A percentile compares a stretch with the other conserved stretches of the same genome.
Conservation (phyloP, 2,888 invertebrate species). For the Drosophila koepferae region DNA sequence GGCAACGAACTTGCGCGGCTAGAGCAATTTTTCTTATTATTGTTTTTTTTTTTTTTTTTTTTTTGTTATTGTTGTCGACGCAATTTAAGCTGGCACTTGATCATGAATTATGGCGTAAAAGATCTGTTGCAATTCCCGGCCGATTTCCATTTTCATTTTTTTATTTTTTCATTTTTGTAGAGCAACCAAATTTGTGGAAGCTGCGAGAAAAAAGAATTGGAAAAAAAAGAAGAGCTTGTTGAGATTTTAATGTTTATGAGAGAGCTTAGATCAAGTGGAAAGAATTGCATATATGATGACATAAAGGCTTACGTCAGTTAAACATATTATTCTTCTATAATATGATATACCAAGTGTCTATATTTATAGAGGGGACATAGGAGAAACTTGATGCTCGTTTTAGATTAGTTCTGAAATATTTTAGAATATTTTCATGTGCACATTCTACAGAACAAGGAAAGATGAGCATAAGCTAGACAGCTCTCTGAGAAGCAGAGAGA, state of each 20-base stretch:
- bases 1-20: constrained; percentile 68
- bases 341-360: too few species aligned
- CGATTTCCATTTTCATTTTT: constrained; percentile 10
- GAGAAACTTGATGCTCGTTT: too few species aligned
- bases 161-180: too few species aligned
- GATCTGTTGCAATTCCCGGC: constrained; percentile 9
- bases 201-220: background rate
- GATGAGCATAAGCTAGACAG: too few species aligned
- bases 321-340: too few species aligned
- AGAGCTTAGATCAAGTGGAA: background rate
- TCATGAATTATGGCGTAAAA: constrained; percentile 40
- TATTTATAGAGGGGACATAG: too few species aligned
- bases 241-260: background rate
- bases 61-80: constrained; percentile 6
- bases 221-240: background rate
- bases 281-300: too few species aligned
- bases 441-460: too few species aligned
- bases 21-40: constrained; percentile 27
- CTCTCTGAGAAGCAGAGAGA: too few species aligned
- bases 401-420: too few species aligned
- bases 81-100: constrained; percentile 36
- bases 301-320: too few species aligned
- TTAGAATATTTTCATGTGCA: too few species aligned
- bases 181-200: background rate
- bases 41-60: background rate